phyloP scores from a whole-genome alignment of 2,113 vertebrate species.

The Suricata suricatta region DNA sequence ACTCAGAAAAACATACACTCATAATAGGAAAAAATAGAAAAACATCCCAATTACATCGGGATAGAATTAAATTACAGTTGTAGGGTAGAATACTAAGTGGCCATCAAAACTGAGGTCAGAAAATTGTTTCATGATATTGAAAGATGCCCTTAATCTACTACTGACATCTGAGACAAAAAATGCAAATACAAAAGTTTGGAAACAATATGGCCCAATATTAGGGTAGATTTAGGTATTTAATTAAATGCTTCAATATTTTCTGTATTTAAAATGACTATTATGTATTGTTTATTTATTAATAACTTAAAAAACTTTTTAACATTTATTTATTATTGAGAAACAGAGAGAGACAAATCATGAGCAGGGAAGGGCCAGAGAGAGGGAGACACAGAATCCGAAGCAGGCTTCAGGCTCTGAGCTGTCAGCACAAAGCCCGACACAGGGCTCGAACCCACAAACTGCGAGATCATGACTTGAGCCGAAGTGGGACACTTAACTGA shows the following conservation, averaged over 20 bases:
- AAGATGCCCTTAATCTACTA: neutral
- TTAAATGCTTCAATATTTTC: constrained; percentile 7
- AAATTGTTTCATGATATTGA: neutral
- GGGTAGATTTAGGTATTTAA: neutral
- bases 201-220: neutral
- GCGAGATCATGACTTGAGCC: no score
- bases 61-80: neutral
- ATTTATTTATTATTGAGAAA: no score
- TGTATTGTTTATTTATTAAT: neutral
- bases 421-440: no score
- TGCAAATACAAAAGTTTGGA: neutral
- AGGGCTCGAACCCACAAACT: no score
- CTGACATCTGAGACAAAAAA: neutral
- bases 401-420: no score
- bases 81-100: neutral
- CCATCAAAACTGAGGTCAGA: neutral
- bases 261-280: neutral
- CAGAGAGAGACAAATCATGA: no score
- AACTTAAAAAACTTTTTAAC: no score
- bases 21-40: neutral
- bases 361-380: no score
- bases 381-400: no score
- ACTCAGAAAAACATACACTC: neutral
- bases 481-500: no score
- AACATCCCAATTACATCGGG: neutral